phyloP scores from a whole-genome alignment of 2,888 invertebrate species.

The Athalia circularis region DNA sequence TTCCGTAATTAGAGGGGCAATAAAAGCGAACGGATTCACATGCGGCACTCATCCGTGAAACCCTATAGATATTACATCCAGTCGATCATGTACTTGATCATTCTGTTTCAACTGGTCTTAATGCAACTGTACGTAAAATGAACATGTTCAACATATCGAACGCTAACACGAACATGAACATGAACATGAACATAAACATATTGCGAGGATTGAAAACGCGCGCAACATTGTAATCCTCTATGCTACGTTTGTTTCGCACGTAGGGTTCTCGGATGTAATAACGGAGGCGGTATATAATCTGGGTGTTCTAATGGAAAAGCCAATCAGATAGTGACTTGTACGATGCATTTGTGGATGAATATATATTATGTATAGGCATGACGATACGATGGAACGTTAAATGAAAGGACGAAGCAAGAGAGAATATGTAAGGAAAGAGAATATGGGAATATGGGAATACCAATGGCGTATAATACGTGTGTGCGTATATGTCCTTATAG shows the following conservation, averaged over 20 bases:
- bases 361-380: slow-evolving; percentile 21
- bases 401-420: slow-evolving; percentile 1
- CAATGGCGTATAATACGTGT: background rate
- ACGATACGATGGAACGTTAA: slow-evolving; percentile 11
- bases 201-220: too few species aligned
- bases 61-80: too few species aligned
- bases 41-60: too few species aligned
- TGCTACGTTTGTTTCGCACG: background rate
- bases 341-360: slow-evolving; percentile 25
- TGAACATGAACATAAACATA: too few species aligned
- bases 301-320: slow-evolving; percentile 41
- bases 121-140: too few species aligned
- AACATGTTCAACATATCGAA: too few species aligned
- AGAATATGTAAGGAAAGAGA: background rate
- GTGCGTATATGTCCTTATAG: background rate
- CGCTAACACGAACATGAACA: too few species aligned
- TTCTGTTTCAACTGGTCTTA: too few species aligned
- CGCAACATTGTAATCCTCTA: too few species aligned
- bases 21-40: too few species aligned
- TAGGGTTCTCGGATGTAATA: background rate
- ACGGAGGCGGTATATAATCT: background rate
- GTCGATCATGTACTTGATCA: too few species aligned
- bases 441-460: background rate
- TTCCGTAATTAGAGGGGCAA: too few species aligned
- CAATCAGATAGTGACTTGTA: slow-evolving; percentile 13